Conservation (phyloP, 2,113 vertebrate species). For the Trinectes maculatus region DNA sequence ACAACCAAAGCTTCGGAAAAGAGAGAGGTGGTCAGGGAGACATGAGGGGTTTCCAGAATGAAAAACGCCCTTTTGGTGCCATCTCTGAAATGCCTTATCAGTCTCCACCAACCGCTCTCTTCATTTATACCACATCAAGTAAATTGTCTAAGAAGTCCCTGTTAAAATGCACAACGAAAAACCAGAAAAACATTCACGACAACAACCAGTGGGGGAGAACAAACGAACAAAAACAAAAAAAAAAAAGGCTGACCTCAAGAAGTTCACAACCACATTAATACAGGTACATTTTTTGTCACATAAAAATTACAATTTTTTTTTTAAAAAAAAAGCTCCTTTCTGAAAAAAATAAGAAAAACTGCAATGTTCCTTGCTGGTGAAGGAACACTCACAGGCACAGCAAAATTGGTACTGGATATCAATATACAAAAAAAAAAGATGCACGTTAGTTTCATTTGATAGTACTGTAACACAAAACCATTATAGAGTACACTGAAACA, state of each 20-base stretch:
- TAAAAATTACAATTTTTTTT: constrained; percentile 71
- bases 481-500: constrained; percentile 86
- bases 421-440: constrained; percentile 82
- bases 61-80: constrained; percentile 55
- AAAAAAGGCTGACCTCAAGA: constrained; percentile 79
- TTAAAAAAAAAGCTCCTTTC: constrained; percentile 36
- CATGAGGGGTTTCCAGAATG: constrained; percentile 54
- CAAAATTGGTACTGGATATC: constrained; percentile 81
- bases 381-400: constrained; percentile 79
- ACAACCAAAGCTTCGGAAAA: constrained; percentile 76
- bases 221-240: constrained; percentile 52
- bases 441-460: constrained; percentile 82
- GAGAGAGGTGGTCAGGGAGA: constrained; percentile 64
- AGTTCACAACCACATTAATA: constrained; percentile 85
- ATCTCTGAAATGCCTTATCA: constrained; percentile 58
- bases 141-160: constrained; percentile 75
- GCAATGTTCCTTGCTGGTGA: constrained; percentile 57
- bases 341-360: constrained; percentile 66
- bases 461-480: constrained; percentile 86
- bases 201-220: constrained; percentile 67
- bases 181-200: constrained; percentile 77
- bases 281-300: constrained; percentile 82
- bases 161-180: constrained; percentile 75
- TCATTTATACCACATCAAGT: constrained; percentile 78
- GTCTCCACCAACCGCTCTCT: constrained; percentile 71